A percentile compares a stretch with the other conserved stretches of the same genome.
phyloP scores from a whole-genome alignment of 2,888 invertebrate genomes.

The Stenodema calcarata region DNA sequence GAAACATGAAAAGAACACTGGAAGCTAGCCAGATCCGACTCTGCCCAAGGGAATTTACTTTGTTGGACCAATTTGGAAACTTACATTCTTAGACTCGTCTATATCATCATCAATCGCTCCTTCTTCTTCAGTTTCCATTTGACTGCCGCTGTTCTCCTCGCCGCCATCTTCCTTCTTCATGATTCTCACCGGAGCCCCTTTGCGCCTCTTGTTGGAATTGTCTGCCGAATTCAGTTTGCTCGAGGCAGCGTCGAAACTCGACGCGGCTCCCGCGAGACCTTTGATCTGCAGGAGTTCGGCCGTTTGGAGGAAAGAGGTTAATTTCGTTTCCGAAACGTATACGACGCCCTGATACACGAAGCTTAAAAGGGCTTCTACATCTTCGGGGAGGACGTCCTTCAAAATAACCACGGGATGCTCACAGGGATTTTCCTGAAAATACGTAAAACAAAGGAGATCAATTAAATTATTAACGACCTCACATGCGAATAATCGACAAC shows the following conservation, averaged over 20 bases:
- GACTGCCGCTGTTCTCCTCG: conserved; percentile 53
- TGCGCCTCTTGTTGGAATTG: conserved; percentile 56
- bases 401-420: conserved; percentile 76
- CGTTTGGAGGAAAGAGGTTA: conserved; percentile 71
- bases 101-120: conserved; percentile 41
- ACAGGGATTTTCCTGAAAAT: conserved; percentile 72
- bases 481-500: no score
- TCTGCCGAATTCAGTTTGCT: conserved; percentile 31
- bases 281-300: conserved; percentile 73
- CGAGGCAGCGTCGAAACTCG: conserved; percentile 54
- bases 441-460: not conserved
- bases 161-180: conserved; percentile 54
- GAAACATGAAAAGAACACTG: no score
- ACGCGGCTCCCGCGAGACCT: conserved; percentile 67
- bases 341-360: conserved; percentile 79
- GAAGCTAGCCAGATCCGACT: no score
- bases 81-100: conserved; percentile 51
- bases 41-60: no score
- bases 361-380: conserved; percentile 71
- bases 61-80: no score
- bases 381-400: conserved; percentile 72
- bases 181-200: conserved; percentile 57
- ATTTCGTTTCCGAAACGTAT: conserved; percentile 71
- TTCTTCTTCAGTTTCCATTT: conserved; percentile 47
- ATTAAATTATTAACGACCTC: not conserved